These are phyloP conservation scores for Naja naja DNA, from an alignment of 2,113 vertebrate genomes.

Conservation along the genomic window DNA sequence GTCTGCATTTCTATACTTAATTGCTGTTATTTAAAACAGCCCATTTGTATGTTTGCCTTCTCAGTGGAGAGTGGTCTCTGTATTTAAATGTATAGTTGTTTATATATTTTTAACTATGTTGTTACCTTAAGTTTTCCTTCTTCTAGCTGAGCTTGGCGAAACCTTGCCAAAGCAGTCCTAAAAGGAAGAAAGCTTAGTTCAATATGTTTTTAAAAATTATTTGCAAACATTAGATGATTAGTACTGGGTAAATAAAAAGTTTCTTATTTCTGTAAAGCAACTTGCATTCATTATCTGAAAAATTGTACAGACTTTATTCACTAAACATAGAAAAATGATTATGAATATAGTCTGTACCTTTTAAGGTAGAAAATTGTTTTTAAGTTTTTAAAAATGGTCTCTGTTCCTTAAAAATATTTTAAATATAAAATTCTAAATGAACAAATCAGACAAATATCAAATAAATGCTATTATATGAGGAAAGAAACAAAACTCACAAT, in stretches of 20 bases:
- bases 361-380: neutral
- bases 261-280: neutral
- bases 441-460: neutral
- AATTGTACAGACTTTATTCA: neutral
- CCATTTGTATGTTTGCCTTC: neutral
- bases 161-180: slow-evolving; percentile 96
- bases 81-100: neutral
- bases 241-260: neutral
- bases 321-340: neutral
- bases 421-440: neutral
- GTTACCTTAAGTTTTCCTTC: slow-evolving; percentile 93
- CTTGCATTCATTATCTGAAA: neutral
- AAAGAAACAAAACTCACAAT: neutral
- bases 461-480: neutral
- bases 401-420: neutral
- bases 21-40: neutral
- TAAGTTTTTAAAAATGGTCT: neutral
- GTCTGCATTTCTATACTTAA: neutral
- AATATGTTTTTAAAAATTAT: neutral
- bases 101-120: neutral
- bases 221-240: neutral
- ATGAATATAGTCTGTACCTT: neutral
- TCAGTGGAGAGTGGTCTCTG: neutral
- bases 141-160: slow-evolving; percentile 94
- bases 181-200: slow-evolving; percentile 25